These are phyloP conservation scores for Deilephila porcellus DNA, from an alignment of 2,888 invertebrate species.

Conservation along the genomic window DNA sequence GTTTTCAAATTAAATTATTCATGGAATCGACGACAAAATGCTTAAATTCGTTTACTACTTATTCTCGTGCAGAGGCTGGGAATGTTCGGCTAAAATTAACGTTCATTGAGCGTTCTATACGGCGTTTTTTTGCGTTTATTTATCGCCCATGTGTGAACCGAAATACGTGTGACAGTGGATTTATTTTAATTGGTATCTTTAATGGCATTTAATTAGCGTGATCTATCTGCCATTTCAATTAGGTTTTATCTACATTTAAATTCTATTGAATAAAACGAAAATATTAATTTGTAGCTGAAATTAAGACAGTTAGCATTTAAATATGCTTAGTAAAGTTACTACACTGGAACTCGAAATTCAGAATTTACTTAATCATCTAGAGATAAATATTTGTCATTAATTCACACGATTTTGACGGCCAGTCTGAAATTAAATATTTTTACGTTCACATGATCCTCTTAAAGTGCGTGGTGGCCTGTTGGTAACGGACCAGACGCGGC, in stretches of 20 bases:
- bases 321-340: no score
- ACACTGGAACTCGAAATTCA: no score
- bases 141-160: not conserved
- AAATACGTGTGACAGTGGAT: not conserved
- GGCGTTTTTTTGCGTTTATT: slow-evolving; percentile 9
- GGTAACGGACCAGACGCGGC: no score
- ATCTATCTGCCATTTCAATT: not conserved
- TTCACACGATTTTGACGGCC: no score
- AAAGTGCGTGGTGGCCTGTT: no score
- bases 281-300: not conserved
- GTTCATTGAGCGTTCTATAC: slow-evolving; percentile 27
- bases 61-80: slow-evolving; percentile 14
- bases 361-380: no score
- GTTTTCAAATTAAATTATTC: slow-evolving; percentile 50
- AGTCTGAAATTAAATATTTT: no score
- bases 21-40: slow-evolving; percentile 50
- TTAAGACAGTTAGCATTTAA: no score
- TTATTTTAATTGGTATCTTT: slow-evolving; percentile 5
- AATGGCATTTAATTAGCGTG: not conserved
- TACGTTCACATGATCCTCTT: no score
- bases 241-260: not conserved
- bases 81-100: slow-evolving; percentile 29
- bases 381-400: no score
- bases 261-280: not conserved
- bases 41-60: slow-evolving; percentile 44